phyloP scores from a whole-genome alignment of 2,888 invertebrate species.

The Sinhomidia bicolor region DNA sequence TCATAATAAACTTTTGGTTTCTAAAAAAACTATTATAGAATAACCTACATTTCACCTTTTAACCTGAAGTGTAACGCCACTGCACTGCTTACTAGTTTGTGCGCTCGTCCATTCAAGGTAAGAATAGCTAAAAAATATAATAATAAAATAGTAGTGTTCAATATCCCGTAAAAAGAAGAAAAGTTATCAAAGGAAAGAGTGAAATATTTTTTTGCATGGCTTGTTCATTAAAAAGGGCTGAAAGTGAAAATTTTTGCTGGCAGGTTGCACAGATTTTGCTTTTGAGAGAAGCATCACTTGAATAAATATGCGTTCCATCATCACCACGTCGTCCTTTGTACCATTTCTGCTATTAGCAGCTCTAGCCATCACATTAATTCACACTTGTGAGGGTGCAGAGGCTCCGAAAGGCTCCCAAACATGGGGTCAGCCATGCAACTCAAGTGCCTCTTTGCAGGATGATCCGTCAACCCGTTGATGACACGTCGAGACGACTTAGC shows the following conservation, averaged over 20 bases:
- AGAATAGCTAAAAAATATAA: background rate
- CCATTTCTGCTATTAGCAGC: background rate
- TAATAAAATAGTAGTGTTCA: background rate
- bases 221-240: too few relatives aligned
- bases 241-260: background rate
- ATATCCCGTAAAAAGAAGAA: too few relatives aligned
- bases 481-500: constrained; percentile 70
- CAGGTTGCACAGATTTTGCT: background rate
- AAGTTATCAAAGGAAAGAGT: too few relatives aligned
- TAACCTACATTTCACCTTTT: too few relatives aligned
- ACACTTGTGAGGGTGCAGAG: constrained; percentile 36
- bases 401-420: constrained; percentile 52
- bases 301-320: constrained; percentile 19
- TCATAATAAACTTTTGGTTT: too few relatives aligned
- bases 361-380: constrained; percentile 2
- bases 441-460: constrained; percentile 61
- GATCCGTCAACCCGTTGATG: constrained; percentile 66
- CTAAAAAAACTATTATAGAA: too few relatives aligned
- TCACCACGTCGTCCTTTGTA: too few relatives aligned
- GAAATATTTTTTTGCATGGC: too few relatives aligned
- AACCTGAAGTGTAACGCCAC: too few relatives aligned
- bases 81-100: too few relatives aligned
- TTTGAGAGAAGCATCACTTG: background rate
- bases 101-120: background rate
- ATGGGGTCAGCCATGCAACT: constrained; percentile 64